phyloP scores from a whole-genome alignment of 2,797 vertebrate species.

The Esox lucius region DNA sequence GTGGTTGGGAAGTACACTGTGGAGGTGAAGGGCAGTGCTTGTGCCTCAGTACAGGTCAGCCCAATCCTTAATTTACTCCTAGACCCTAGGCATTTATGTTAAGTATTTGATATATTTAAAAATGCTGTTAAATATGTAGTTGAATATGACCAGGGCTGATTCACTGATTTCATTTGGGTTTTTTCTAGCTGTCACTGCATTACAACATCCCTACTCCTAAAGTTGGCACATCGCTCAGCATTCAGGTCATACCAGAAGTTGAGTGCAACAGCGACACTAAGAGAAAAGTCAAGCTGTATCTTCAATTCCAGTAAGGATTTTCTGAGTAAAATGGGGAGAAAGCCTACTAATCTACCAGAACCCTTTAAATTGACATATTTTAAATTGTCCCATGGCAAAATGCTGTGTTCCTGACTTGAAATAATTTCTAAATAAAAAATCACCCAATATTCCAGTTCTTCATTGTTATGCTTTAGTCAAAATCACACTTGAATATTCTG shows the following conservation, averaged over 20 bases:
- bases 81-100: neutral
- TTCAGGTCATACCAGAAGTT: conserved; percentile 30
- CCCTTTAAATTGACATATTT: too few species aligned
- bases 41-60: conserved; percentile 77
- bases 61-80: neutral
- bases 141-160: neutral
- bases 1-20: conserved; percentile 64
- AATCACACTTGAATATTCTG: too few species aligned
- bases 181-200: conserved; percentile 58
- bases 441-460: too few species aligned
- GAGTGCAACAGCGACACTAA: conserved; percentile 24
- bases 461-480: neutral
- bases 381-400: too few species aligned
- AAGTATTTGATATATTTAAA: neutral
- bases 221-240: conserved; percentile 27
- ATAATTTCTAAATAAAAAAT: too few species aligned
- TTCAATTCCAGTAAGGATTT: conserved; percentile 34
- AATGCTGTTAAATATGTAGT: neutral
- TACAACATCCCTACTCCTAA: conserved; percentile 63
- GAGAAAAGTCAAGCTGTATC: conserved; percentile 33
- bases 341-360: too few species aligned
- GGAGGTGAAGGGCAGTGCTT: conserved; percentile 73
- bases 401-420: too few species aligned
- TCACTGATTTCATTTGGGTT: neutral
- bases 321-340: too few species aligned